phyloP scores from a whole-genome alignment of 2,888 invertebrate species.

The Helobdella robusta region DNA sequence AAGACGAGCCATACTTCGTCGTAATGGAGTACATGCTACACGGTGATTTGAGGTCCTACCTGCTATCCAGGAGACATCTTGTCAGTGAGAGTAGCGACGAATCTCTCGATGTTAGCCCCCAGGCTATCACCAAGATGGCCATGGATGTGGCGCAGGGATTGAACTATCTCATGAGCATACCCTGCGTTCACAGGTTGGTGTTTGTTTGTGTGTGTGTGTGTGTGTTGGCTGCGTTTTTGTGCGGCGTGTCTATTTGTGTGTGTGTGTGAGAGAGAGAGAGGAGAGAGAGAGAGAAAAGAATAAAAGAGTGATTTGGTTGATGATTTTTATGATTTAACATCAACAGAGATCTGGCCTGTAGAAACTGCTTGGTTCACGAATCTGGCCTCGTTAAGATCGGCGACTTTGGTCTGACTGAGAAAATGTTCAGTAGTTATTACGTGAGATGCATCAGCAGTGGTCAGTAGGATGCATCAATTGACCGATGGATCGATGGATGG shows the following conservation, averaged over 20 bases:
- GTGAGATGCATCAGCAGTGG: conserved; percentile 73
- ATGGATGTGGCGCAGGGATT: conserved; percentile 75
- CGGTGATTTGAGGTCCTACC: conserved; percentile 76
- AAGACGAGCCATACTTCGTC: conserved; percentile 74
- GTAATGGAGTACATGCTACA: conserved; percentile 90
- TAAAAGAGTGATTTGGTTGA: no score
- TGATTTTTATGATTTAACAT: no score
- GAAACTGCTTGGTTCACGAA: conserved; percentile 71
- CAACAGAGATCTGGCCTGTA: conserved; percentile 64
- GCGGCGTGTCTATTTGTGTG: no score
- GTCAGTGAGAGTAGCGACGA: conserved; percentile 52
- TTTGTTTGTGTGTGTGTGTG: no score
- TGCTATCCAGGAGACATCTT: conserved; percentile 72
- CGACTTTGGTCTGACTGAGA: conserved; percentile 84
- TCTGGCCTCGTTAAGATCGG: conserved; percentile 64
- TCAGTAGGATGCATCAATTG: conserved; percentile 31
- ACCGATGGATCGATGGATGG: no score
- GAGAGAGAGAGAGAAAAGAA: no score
- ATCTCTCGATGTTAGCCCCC: conserved; percentile 66
- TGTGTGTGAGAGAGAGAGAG: no score
- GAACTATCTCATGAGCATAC: conserved; percentile 69
- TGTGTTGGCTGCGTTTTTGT: no score
- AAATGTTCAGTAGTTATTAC: conserved; percentile 76
- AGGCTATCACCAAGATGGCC: conserved; percentile 73
- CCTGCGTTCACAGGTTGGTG: conserved; percentile 67